Evolutionary conservation across 2,888 invertebrate species (phyloP), one percentile per base, ranked within the genome.

Genomic region (Nomada hirtipes): DNA sequence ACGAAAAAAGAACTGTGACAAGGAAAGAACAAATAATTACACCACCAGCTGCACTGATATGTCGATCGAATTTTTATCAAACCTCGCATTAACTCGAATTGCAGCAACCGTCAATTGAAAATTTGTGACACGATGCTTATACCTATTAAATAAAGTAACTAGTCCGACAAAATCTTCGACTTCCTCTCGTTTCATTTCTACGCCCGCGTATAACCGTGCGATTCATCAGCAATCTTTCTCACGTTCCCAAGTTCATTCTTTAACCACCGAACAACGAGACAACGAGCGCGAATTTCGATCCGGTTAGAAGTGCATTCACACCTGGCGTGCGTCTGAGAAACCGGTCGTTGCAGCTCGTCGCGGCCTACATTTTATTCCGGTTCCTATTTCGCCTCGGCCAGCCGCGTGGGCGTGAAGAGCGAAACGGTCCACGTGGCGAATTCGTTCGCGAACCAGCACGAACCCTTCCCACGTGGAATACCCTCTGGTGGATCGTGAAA

Each of bases 311-410:
- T 76, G 68, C 81, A 69, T 80, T 80, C 76, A 59, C 81, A 69
- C 70, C 68, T 64, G 68, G 53, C 71, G 63, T 11, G 26, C 50
- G 26, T 61, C 18, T 67, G 18, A 44, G 60, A 81, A 80, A 64
- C 71, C 76, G 72, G 68, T 63, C 59, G 71, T 64, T 63, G 61
- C 13, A 68, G 47, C 59, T 29, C n/a, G 50, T 11, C 68, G 47
- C 72, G 80, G 80, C 82, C 82, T 79, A 82, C 80, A 82, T 82
- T 82, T 82, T 67, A 75, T 79, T 79, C 71, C 18, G 71, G 69
- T 57, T 44, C 64, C 44, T 52, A 64, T 78, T 78, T 69, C 57
- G 57, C 52, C 36, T 42, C 60, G 60, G 7, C 60, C 50, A 52
- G 55, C 18, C 68, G 68, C 68, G 78, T 68, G 57, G 74, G 74